Conservation (phyloP, 2,113 vertebrate species). For the Lycaon pictus region DNA sequence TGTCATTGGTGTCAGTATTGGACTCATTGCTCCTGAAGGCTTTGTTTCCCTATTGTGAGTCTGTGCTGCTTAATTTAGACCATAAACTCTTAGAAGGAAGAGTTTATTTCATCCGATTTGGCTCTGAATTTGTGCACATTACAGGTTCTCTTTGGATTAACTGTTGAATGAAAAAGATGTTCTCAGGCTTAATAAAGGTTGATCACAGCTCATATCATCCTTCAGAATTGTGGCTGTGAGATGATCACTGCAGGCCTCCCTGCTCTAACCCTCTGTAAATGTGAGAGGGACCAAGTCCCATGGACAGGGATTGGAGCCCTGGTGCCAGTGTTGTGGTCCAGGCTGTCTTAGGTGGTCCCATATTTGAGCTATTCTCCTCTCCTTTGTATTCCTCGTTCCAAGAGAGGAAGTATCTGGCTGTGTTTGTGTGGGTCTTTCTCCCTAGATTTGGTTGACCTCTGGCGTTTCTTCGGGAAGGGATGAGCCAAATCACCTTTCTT, state of each 20-base stretch:
- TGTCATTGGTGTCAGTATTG: not conserved
- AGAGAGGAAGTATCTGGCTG: not conserved
- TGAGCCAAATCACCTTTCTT: not conserved
- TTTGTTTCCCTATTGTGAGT: not conserved
- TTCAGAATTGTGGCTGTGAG: not conserved
- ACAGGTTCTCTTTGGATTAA: not conserved
- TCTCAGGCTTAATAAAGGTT: not conserved
- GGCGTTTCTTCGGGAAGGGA: not conserved
- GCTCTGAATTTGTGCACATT: not conserved
- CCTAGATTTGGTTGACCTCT: not conserved
- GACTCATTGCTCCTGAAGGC: not conserved
- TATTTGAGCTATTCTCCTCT: not conserved
- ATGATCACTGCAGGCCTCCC: not conserved
- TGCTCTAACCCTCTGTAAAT: not conserved
- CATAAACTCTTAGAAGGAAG: not conserved
- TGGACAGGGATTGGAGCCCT: rapidly evolving
- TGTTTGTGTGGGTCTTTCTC: not conserved
- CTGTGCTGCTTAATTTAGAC: not conserved
- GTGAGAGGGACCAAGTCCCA: not conserved
- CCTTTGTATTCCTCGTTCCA: not conserved
- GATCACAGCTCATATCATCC: slow-evolving; percentile 1
- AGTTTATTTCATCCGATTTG: not conserved
- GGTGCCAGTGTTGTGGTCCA: not conserved
- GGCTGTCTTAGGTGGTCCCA: not conserved
- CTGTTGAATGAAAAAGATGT: not conserved